These are phyloP conservation scores for Albula goreensis DNA, from an alignment of 2,113 vertebrate genomes.

Conservation along the genomic window DNA sequence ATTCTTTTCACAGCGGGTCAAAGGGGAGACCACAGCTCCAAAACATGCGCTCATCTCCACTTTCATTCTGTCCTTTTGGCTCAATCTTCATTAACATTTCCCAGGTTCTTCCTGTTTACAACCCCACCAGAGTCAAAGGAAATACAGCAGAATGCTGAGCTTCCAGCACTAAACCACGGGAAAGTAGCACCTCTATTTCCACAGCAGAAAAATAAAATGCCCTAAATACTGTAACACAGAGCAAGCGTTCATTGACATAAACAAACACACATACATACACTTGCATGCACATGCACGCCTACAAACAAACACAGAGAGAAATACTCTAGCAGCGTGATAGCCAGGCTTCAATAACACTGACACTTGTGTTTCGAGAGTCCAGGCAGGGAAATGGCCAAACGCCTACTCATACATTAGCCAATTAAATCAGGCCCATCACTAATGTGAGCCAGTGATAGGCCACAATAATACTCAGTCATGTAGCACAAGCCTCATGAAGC, in stretches of 20 bases:
- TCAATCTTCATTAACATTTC: neutral
- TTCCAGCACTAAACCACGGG: neutral
- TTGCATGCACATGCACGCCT: too few species aligned
- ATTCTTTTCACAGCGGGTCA: neutral
- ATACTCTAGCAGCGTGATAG: too few species aligned
- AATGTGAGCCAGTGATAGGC: too few species aligned
- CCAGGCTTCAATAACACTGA: too few species aligned
- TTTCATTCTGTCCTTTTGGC: conserved; percentile 8
- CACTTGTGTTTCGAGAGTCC: too few species aligned
- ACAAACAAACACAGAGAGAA: too few species aligned
- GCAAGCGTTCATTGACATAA: too few species aligned
- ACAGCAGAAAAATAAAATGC: neutral
- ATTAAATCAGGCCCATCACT: too few species aligned
- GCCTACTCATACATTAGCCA: too few species aligned
- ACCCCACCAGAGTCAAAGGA: neutral
- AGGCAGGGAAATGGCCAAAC: too few species aligned
- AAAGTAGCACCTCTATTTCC: neutral
- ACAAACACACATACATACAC: neutral
- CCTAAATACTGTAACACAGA: neutral
- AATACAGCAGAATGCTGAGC: neutral
- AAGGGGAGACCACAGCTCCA: neutral
- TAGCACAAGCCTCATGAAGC: too few species aligned
- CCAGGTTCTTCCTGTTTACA: conserved; percentile 17
- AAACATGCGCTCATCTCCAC: neutral
- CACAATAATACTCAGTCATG: too few species aligned